These are phyloP conservation scores for Neotoma lepida DNA, from an alignment of 2,113 vertebrate species.

Conservation along the genomic window DNA sequence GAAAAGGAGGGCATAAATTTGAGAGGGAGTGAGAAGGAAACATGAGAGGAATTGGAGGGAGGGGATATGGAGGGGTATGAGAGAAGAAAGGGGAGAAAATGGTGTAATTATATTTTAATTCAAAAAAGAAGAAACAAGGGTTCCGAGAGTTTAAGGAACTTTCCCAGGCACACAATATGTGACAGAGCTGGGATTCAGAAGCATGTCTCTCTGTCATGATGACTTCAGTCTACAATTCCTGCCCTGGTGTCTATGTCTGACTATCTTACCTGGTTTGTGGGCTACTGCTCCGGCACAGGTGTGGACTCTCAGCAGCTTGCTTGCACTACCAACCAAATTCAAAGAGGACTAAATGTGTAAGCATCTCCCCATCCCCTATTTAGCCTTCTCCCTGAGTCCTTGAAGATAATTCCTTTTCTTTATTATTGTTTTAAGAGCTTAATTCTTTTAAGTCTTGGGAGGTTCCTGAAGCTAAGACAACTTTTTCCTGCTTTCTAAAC, in stretches of 20 bases:
- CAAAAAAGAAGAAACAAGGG: conserved; percentile 19
- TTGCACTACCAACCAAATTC: background rate
- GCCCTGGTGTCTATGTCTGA: background rate
- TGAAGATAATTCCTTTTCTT: background rate
- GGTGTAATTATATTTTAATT: conserved; percentile 1
- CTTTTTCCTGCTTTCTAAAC: conserved; percentile 68
- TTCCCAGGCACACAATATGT: background rate
- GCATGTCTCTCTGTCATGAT: background rate
- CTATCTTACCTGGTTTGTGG: background rate
- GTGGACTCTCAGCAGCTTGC: background rate
- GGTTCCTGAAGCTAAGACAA: conserved; percentile 55
- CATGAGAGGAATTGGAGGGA: background rate
- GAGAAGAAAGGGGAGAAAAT: background rate
- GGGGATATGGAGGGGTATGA: background rate
- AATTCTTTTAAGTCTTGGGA: conserved; percentile 43
- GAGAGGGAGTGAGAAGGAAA: background rate
- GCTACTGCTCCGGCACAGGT: background rate
- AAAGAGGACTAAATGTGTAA: background rate
- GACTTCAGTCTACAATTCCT: background rate
- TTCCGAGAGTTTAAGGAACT: conserved; percentile 10
- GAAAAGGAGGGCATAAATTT: background rate
- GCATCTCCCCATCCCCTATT: background rate
- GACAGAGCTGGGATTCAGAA: background rate
- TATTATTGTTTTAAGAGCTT: background rate
- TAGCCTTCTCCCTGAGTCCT: background rate